phyloP scores from a whole-genome alignment of 2,797 vertebrate genomes.

The Heliangelus exortis region DNA sequence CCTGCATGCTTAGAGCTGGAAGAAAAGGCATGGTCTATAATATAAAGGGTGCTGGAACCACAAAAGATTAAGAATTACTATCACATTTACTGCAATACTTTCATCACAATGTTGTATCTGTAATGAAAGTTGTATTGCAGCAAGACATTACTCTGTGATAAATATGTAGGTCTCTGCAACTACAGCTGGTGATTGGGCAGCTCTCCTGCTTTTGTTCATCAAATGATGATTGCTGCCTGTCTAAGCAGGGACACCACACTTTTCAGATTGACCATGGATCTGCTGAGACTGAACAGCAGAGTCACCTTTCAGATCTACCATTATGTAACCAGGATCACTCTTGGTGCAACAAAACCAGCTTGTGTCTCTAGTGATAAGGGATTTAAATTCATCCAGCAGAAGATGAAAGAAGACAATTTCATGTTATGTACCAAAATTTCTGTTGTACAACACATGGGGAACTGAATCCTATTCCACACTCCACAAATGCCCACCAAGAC shows the following conservation, averaged over 20 bases:
- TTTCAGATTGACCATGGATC: background rate
- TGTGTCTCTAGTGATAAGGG: background rate
- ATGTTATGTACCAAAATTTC: background rate
- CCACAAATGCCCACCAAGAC: background rate
- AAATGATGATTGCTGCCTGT: background rate
- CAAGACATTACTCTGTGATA: background rate
- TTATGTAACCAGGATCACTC: background rate
- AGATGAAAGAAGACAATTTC: background rate
- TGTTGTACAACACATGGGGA: background rate
- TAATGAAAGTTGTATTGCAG: background rate
- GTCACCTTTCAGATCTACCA: conserved; percentile 4
- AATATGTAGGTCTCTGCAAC: background rate
- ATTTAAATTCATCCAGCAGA: background rate
- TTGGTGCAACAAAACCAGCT: background rate
- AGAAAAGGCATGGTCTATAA: background rate
- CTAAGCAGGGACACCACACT: background rate
- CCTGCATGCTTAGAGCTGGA: background rate
- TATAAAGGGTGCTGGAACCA: background rate
- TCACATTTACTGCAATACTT: background rate
- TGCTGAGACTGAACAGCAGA: conserved; percentile 16
- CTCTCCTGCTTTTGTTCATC: conserved; percentile 1
- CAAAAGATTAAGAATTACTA: background rate
- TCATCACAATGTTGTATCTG: background rate
- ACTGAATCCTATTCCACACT: background rate
- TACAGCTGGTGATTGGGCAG: background rate